Evolutionary conservation across 1,140 invertebrate genomes (phyloP).

Genomic region (Habropoda laboriosa): DNA sequence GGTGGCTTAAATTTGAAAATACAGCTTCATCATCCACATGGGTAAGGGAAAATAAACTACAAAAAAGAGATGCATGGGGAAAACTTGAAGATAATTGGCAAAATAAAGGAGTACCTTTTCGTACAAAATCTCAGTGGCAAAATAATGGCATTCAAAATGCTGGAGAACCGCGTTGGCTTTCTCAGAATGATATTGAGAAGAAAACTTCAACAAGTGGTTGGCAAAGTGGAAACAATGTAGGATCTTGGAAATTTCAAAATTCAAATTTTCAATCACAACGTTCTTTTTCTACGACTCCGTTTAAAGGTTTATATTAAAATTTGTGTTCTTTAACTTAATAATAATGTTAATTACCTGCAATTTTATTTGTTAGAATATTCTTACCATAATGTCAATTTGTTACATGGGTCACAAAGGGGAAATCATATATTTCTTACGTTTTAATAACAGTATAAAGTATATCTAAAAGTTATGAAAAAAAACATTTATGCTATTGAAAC

Average conservation of each 20-base stretch:
- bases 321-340: constrained; percentile 8
- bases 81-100: constrained; percentile 63
- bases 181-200: constrained; percentile 54
- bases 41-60: constrained; percentile 46
- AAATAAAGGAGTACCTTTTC: constrained; percentile 47
- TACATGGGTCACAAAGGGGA: not conserved
- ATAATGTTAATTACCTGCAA: constrained; percentile 3
- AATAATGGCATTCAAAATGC: constrained; percentile 42
- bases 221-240: constrained; percentile 48
- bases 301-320: constrained; percentile 60
- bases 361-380: not conserved
- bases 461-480: not conserved
- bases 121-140: constrained; percentile 54
- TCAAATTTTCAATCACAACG: constrained; percentile 57
- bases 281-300: constrained; percentile 47
- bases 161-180: constrained; percentile 59
- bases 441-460: not conserved
- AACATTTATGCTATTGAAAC: not conserved
- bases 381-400: not conserved
- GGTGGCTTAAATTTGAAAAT: constrained; percentile 49
- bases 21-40: constrained; percentile 1
- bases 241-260: constrained; percentile 59
- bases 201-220: constrained; percentile 39
- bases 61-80: constrained; percentile 46
- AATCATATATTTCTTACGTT: not conserved